Base-by-base conservation (phyloP, 2,888 invertebrate genomes). In the Lamellibrachia satsuma region DNA sequence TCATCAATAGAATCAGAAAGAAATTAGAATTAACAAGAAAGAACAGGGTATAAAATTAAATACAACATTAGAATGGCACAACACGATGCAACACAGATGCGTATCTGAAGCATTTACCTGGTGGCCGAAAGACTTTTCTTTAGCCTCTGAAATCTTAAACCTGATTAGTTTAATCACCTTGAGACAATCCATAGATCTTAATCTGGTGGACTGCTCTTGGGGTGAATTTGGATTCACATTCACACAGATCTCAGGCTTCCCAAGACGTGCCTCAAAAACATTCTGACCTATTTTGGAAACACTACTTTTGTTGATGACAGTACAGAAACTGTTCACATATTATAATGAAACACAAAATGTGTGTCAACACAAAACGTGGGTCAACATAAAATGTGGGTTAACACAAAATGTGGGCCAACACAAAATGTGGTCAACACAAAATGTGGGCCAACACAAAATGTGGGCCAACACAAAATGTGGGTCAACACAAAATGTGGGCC, bases 61-160 rank as follows among this genome's bases (percentile, higher is more conserved):
- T 22, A 75, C 15, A 11, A 75, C 22, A 22, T 75, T 75, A 75
- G n/a, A 75, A 22, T 75, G 75, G n/a, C 75, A 75, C 75, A 22
- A 75, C n/a, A 75, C 15, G 75, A 75, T 6, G n/a, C 75, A n/a
- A 15, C 22, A 75, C 4, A 15, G 57, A 39, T 39, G 57, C 57
- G 57, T 57, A 75, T 22, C 3, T 15, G 75, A 75, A 15, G 22
- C 22, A n/a, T 75, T 75, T 75, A 75, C 75, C 75, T 75, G 75
- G 15, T 75, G 11, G n/a, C 15, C 15, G 75, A 75, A n/a, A 75
- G 75, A 75, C n/a, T 75, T 75, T 75, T 75, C 75, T 75, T 75
- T 75, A 75, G 75, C 75, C 75, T 75, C 75, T 75, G 75, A 75
- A 75, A 75, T 75, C 75, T 75, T 75, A 75, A 75, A 75, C n/a